These are phyloP conservation scores for Nymphalis c-album DNA, from an alignment of 2,888 invertebrate genomes.

Conservation along the genomic window DNA sequence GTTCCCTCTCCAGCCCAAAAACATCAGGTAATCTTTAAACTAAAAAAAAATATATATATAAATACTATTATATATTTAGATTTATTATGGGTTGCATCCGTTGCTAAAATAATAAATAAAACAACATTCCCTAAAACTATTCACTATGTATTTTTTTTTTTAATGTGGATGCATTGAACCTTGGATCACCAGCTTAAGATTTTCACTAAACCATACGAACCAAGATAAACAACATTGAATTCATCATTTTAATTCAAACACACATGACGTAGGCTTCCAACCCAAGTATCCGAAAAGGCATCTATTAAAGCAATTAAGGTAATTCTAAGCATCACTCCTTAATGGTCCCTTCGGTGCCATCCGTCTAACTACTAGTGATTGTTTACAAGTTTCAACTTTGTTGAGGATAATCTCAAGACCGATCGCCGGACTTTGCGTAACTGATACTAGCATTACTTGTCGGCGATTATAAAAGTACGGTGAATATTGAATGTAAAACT, in stretches of 20 bases:
- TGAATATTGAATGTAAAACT: not conserved
- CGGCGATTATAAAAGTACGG: not conserved
- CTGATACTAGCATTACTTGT: conserved; percentile 21
- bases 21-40: no score
- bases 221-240: not conserved
- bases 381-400: conserved; percentile 51
- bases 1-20: no score
- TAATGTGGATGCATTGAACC: no score
- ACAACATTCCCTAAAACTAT: no score
- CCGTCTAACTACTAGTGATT: conserved; percentile 43
- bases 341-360: conserved; percentile 50
- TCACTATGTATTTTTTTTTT: no score
- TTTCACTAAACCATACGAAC: no score
- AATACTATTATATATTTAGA: no score
- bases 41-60: no score
- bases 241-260: not conserved
- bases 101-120: no score
- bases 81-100: no score
- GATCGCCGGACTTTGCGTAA: conserved; percentile 24
- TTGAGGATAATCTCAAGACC: conserved; percentile 34
- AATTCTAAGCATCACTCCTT: conserved; percentile 35
- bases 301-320: conserved; percentile 39
- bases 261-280: conserved; percentile 20
- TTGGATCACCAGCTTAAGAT: no score
- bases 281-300: conserved; percentile 27